Evolutionary conservation across 2,888 invertebrate species (phyloP).

Genomic region (Callyntrura guangdongensis): DNA sequence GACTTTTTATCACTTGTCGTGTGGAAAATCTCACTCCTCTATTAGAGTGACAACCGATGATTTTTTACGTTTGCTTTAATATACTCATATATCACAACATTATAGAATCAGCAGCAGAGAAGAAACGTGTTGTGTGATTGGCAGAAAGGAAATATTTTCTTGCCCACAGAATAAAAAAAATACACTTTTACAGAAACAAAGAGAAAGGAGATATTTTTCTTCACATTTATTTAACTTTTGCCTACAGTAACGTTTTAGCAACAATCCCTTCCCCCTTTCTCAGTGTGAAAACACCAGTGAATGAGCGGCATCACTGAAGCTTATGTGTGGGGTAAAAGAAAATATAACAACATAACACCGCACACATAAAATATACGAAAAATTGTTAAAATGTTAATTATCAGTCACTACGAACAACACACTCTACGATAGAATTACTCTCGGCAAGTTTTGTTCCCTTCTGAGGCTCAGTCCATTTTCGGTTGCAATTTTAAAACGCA

Average conservation of each 20-base stretch:
- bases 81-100: neutral
- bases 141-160: neutral
- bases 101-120: neutral
- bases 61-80: neutral
- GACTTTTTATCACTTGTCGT: neutral
- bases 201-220: neutral
- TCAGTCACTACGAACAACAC: neutral
- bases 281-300: constrained; percentile 59
- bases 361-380: too few species aligned
- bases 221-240: constrained; percentile 9
- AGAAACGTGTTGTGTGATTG: neutral
- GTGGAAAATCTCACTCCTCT: neutral
- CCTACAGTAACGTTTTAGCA: neutral
- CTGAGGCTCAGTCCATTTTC: neutral
- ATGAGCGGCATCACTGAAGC: constrained; percentile 53
- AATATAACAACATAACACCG: neutral
- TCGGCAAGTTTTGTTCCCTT: neutral
- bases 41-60: neutral
- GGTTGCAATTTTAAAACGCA: neutral
- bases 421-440: neutral
- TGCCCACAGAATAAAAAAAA: neutral
- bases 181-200: neutral
- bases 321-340: neutral
- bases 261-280: constrained; percentile 63
- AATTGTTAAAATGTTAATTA: neutral